Evolutionary conservation across 2,888 invertebrate genomes (phyloP), one percentile per base, ranked within the genome.

Genomic region (Lysandra bellargus): DNA sequence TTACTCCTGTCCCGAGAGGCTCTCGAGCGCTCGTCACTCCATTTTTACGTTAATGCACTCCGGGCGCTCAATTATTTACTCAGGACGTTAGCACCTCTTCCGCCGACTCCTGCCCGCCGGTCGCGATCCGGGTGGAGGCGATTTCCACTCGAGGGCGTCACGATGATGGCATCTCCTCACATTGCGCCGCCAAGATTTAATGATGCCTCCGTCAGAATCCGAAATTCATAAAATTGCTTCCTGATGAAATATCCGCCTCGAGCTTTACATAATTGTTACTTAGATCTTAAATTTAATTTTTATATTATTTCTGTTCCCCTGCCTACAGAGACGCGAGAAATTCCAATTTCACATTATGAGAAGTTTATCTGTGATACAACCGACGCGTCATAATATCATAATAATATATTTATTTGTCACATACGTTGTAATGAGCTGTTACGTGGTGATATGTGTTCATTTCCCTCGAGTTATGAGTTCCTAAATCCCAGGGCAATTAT

Each of bases 11-110:
- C 76, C 57, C 57, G 57, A 76, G 76, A 76, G 76, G 49, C 76
- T 57, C 76, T 30, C 76, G 49, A 76, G 53, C 30, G 76, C 53
- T 76, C 57, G 57, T 76, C 57, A 57, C 49, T 44, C 74, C 44
- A 74, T 76, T 53, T 76, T 76, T 76, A 76, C 53, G 53, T 57
- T 76, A 76, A 76, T 76, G 76, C 53, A 74, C 74, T 76, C 53
- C 57, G 30, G 30, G 14, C 23, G 44, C 75, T 75, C 75, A 49
- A 75, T 75, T 75, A 75, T 53, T 75, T 75, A 75, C 53, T 53
- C 12, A 30, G 49, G 30, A 14, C 23, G 44, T 76, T 76, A 76
- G 53, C 76, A 57, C 17, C 76, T 57, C 53, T 14, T 17, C n/a
- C 75, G 12, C 30, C 30, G 57, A 0, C 53, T 12, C 49, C 30